Evolutionary conservation across 2,888 invertebrate genomes (phyloP), one percentile per base, ranked within the genome.

Genomic region (Resseliella maxima): DNA sequence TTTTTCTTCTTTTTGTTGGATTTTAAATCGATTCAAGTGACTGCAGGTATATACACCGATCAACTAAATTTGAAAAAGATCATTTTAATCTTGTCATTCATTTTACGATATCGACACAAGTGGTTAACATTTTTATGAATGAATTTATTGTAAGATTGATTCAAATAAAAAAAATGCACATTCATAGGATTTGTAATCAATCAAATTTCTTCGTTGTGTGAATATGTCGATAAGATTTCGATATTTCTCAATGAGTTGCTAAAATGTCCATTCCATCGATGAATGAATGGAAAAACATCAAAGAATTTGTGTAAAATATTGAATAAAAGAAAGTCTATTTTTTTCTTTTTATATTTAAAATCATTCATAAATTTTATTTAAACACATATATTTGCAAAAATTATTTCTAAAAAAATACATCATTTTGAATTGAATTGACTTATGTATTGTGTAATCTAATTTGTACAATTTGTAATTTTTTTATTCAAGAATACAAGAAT

Each of bases 51-150:
- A 59, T 12, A 59, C 59, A 21, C 50, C 24, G n/a, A 59, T 31
- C 31, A 35, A 72, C 35, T 10, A 72, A 72, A 72, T 72, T 72
- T 35, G 18, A 31, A 31, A 31, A 35, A 31, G 15, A 72, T 72
- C 72, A 72, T 72, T 72, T 72, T 31, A 72, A 72, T 72, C 72
- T 72, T 15, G 72, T 72, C 72, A 72, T 72, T 72, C 72, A 72
- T 31, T 31, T 35, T 72, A 8, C 31, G 3, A 72, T 31, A 72
- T 72, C 31, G 72, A 31, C 31, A 72, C 72, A 72, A 72, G 72
- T 72, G 72, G 27, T 72, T 72, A 15, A 18, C 35, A 31, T 35
- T 12, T 31, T 72, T 72, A 72, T 72, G 72, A 72, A 72, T 72
- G 72, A 72, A 72, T 12, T 59, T n/a, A 5, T 59, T 35, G n/a